Base-by-base conservation (phyloP, 2,888 invertebrate species). In the Polydrusus tereticollis region DNA sequence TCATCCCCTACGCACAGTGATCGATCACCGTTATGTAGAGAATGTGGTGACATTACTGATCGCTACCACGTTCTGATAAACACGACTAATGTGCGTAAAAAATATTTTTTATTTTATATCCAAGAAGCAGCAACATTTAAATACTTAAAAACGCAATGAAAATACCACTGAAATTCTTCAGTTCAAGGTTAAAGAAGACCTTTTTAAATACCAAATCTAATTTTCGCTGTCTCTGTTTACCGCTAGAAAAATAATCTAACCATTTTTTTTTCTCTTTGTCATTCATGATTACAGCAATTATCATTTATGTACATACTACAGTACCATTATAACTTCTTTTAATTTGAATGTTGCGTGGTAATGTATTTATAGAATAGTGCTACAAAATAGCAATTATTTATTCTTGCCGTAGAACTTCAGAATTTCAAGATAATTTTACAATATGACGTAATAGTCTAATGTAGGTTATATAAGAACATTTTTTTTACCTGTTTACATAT, bases 401-500 rank as follows among this genome's bases (percentile, higher is more conserved):
- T 21, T 12, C 47, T 8, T 29, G 14, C 16, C 18, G 52, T 55
- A 26, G 26, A 29, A 16, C 10, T 16, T 55, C 14, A 55, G 16
- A 16, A 29, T 55, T 55, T 55, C 29, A 8, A 29, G 29, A 29
- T 29, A 18, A 16, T 29, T 29, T 55, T 29, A 55, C 16, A 16
- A 29, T 16, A n/a, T 12, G 29, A 16, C 23, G 29, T 29, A 16
- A 55, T 50, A 26, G 14, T 55, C 29, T 26, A 18, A 55, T 10
- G 52, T 2, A 55, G 16, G 8, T 29, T 55, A 29, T 14, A 29
- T 55, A 55, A 29, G 8, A 29, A 29, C 52, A 29, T 16, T 29
- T 47, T 47, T 21, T 52, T 26, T 55, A 55, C 52, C 52, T 55
- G 52, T 29, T 55, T 29, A 29, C 29, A 8, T 5, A 26, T 55